Conservation (phyloP, 2,797 vertebrate genomes). For the Phoebastria nigripes region DNA sequence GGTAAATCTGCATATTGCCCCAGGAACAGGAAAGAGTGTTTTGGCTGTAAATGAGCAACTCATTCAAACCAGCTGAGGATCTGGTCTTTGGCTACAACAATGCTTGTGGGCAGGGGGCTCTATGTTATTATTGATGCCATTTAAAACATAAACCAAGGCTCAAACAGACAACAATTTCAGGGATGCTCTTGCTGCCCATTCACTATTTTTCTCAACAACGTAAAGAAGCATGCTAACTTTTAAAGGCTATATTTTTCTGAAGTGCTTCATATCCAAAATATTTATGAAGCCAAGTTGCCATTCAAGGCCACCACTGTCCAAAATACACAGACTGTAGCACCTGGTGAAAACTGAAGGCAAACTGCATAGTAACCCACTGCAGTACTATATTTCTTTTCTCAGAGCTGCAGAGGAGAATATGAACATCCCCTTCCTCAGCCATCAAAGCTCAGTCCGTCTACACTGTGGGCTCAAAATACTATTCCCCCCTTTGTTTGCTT, state of each 20-base stretch:
- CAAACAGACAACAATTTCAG: not conserved
- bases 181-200: not conserved
- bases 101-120: not conserved
- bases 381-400: not conserved
- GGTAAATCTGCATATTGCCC: not conserved
- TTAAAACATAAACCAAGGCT: not conserved
- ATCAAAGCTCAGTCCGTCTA: not conserved
- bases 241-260: not conserved
- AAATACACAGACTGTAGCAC: not conserved
- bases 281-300: not conserved
- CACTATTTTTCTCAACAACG: not conserved
- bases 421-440: not conserved
- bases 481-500: not conserved
- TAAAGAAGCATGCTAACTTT: not conserved
- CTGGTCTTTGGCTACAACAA: not conserved
- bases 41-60: not conserved
- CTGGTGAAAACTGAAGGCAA: not conserved
- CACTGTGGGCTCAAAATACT: not conserved
- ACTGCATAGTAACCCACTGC: not conserved
- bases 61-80: not conserved
- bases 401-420: not conserved
- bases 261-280: not conserved
- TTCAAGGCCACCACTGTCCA: not conserved
- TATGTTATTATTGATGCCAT: not conserved
- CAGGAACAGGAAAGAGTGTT: not conserved